Evolutionary conservation across 2,797 vertebrate species (phyloP).

Genomic region (Leptodactylus fallax): DNA sequence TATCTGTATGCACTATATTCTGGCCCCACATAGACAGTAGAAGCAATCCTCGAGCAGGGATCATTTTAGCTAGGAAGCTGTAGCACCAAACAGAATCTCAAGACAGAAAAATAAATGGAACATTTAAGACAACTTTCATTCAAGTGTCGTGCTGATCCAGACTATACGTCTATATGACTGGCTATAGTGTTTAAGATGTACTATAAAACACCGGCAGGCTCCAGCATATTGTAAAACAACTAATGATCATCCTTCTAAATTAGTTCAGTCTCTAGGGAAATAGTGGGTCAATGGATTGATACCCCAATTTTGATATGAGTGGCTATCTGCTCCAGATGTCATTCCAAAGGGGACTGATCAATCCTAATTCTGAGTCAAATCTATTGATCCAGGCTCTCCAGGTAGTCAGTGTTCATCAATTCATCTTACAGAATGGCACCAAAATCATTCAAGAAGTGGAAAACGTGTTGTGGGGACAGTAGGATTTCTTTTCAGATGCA

Average conservation of each 20-base stretch:
- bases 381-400: background rate
- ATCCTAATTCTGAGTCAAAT: constrained; percentile 7
- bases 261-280: background rate
- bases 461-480: background rate
- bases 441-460: background rate
- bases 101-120: background rate
- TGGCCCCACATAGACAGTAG: constrained; percentile 4
- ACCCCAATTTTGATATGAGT: background rate
- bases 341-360: background rate
- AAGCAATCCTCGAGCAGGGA: background rate
- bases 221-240: background rate
- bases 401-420: constrained; percentile 5
- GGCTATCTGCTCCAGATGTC: background rate
- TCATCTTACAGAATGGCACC: background rate
- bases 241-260: constrained; percentile 1
- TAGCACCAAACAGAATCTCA: background rate
- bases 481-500: background rate
- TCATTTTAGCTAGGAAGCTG: background rate
- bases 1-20: constrained; percentile 1
- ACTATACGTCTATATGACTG: background rate
- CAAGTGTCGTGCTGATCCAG: background rate
- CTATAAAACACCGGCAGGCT: background rate
- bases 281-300: background rate
- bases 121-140: background rate
- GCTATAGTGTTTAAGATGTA: background rate